Base-by-base conservation (phyloP, 2,888 invertebrate genomes). In the Aquatica leii region DNA sequence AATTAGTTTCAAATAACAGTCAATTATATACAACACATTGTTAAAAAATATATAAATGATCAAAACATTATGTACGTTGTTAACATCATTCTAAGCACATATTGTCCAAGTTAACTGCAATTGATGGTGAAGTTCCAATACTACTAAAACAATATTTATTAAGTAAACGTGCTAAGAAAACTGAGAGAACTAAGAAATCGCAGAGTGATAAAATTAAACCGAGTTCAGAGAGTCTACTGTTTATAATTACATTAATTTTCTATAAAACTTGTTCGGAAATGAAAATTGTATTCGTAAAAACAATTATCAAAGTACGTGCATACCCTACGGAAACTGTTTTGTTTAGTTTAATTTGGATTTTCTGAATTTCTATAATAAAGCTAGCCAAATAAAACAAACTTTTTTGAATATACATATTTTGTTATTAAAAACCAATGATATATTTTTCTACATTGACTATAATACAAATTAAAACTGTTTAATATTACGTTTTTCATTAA, bases 221-320 rank as follows among this genome's bases (percentile, higher is more conserved):
- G 43, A 15, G 41, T 40, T 11, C 18, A 6, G n/a, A 53, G 48
- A 53, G 24, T 31, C 17, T 5, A 40, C 11, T 56, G 51, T 52
- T 57, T 57, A 53, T 59, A 63, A 67, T 67, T 60, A 35, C 31
- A 43, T 59, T 59, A 50, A 59, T 66, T 66, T 56, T 63, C 49
- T 58, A 64, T 54, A 59, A 68, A 67, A 67, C 61, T 68, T 58
- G 60, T 63, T 66, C 58, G 58, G 52, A 66, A 69, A 60, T 69
- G 65, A 63, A 68, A 66, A 66, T 66, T 53, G 62, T 49, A 14
- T 55, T 46, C 53, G 41, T 55, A 57, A 69, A 72, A 70, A 73
- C 73, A 73, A 73, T 73, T 73, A 73, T 65, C 68, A 60, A 63
- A 69, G 60, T 69, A 72, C 73, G 72, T 72, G 73, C 69, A 57